Evolutionary conservation across 2,888 invertebrate species (phyloP).

Genomic region (Ectropis crepuscularia): DNA sequence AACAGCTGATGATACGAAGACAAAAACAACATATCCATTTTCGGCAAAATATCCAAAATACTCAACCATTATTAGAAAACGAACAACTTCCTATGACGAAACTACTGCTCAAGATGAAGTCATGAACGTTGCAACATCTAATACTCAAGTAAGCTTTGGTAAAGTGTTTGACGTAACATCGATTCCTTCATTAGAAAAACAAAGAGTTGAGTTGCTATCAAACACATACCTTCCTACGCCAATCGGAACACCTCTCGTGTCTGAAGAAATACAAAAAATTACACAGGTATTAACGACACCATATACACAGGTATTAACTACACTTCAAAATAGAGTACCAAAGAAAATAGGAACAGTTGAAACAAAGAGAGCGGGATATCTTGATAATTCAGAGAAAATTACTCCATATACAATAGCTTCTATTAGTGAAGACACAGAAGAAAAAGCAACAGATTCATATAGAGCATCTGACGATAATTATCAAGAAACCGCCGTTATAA

Average conservation of each 20-base stretch:
- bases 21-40: constrained; percentile 39
- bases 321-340: constrained; percentile 18
- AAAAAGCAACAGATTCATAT: constrained; percentile 40
- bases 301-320: constrained; percentile 22
- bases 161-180: constrained; percentile 48
- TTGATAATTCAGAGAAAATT: constrained; percentile 59
- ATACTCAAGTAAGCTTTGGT: constrained; percentile 49
- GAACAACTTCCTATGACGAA: constrained; percentile 38
- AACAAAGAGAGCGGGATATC: constrained; percentile 68
- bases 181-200: constrained; percentile 53
- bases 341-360: constrained; percentile 52
- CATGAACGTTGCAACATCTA: constrained; percentile 51
- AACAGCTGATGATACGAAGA: constrained; percentile 6
- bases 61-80: constrained; percentile 57
- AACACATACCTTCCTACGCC: constrained; percentile 18
- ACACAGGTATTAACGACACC: constrained; percentile 18
- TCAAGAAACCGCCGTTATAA: constrained; percentile 5
- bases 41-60: constrained; percentile 62
- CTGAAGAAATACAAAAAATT: constrained; percentile 10
- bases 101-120: constrained; percentile 43
- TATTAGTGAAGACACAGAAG: constrained; percentile 28
- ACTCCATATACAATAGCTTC: constrained; percentile 24
- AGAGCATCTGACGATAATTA: constrained; percentile 46
- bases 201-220: constrained; percentile 35
- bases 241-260: not conserved